A percentile compares a stretch with the other conserved stretches of the same genome.
phyloP scores from a whole-genome alignment of 2,888 invertebrate genomes.

The Ischnura elegans region DNA sequence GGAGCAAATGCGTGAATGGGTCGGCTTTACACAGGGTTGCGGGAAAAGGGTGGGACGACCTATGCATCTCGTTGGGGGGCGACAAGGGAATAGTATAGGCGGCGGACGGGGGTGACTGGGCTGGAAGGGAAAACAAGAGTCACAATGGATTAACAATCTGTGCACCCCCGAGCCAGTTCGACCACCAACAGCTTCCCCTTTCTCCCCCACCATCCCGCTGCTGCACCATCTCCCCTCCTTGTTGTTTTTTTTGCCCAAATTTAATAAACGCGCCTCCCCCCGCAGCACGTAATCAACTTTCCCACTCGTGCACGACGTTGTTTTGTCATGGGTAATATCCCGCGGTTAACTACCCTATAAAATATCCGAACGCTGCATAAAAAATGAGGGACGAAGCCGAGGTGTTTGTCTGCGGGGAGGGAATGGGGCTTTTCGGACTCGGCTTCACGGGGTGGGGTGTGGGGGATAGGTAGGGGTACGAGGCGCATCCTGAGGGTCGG shows the following conservation, averaged over 20 bases:
- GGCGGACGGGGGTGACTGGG: not conserved
- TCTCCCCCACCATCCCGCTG: not conserved
- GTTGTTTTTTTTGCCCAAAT: conserved; percentile 15
- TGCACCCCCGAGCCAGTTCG: not conserved
- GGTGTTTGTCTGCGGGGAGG: not conserved
- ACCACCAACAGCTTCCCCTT: not conserved
- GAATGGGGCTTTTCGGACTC: not conserved
- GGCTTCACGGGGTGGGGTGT: too few species aligned
- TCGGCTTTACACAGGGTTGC: not conserved
- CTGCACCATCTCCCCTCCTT: too few species aligned
- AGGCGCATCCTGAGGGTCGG: not conserved
- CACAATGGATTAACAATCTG: conserved; percentile 64
- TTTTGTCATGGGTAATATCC: conserved; percentile 67
- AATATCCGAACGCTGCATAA: conserved; percentile 64
- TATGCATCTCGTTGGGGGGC: not conserved
- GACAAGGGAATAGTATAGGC: not conserved
- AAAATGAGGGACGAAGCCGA: conserved; percentile 35
- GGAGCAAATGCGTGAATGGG: too few species aligned
- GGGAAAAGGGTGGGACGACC: not conserved
- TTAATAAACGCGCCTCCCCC: conserved; percentile 62
- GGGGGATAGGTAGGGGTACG: too few species aligned
- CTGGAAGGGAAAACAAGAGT: conserved; percentile 57
- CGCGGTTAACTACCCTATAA: conserved; percentile 67
- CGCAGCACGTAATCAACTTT: conserved; percentile 61
- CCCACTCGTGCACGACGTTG: conserved; percentile 61